phyloP scores from a whole-genome alignment of 2,113 vertebrate species.

The Nerophis ophidion region DNA sequence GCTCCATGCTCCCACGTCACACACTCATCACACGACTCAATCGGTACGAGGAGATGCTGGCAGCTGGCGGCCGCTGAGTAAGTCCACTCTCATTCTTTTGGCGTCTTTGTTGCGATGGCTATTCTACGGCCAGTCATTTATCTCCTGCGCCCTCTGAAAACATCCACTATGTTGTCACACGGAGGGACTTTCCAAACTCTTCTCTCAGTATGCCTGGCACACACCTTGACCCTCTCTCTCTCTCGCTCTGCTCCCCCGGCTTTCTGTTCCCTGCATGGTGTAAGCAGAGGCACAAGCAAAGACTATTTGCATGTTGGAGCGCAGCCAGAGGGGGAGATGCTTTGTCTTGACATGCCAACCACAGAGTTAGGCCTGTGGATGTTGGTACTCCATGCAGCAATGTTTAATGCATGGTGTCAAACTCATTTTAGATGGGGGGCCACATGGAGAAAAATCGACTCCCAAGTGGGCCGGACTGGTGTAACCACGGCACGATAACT shows the following conservation, averaged over 20 bases:
- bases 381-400: slow-evolving; percentile 1
- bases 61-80: slow-evolving; percentile 48
- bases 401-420: not conserved
- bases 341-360: slow-evolving; percentile 23
- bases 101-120: slow-evolving; percentile 24
- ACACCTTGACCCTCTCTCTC: slow-evolving; percentile 25
- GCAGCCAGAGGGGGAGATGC: slow-evolving; percentile 23
- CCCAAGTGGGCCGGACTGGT: no score
- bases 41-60: slow-evolving; percentile 30
- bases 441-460: no score
- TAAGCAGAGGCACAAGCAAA: slow-evolving; percentile 30
- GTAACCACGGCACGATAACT: no score
- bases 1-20: slow-evolving; percentile 22
- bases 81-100: slow-evolving; percentile 38
- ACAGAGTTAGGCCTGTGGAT: not conserved
- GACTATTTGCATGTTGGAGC: slow-evolving; percentile 42
- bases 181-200: slow-evolving; percentile 51
- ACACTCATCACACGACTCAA: slow-evolving; percentile 26
- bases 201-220: slow-evolving; percentile 55
- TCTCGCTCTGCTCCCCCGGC: slow-evolving; percentile 10
- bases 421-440: no score
- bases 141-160: slow-evolving; percentile 41
- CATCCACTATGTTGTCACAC: slow-evolving; percentile 39
- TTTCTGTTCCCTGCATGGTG: slow-evolving; percentile 25
- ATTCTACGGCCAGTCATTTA: slow-evolving; percentile 46